Evolutionary conservation across 2,797 vertebrate genomes (phyloP), one percentile per base, ranked within the genome.

Genomic region (Notolabrus celidotus): DNA sequence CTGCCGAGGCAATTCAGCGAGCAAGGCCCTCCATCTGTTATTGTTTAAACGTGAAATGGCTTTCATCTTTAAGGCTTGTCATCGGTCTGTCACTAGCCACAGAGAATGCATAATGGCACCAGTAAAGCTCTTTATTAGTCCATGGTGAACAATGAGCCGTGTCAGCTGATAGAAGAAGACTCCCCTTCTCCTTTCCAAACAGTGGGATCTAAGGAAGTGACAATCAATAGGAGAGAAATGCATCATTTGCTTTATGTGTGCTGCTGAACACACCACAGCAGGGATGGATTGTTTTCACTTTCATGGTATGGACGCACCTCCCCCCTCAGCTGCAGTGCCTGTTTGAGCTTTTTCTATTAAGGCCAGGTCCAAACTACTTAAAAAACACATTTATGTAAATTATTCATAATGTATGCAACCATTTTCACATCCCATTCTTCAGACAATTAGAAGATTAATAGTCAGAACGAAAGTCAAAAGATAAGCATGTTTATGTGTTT

Each of bases 161-260:
- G 92, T 92, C 95, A 93, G 81, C 93, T 93, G 88, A 94, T 86
- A 79, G 88, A 92, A 90, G 92, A 89, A 75, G 76, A 77, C 83
- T 80, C 66, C 56, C 71, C 82, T 83, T 80, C 83, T 92, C 88
- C 90, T 91, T 88, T 82, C 89, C 36, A 84, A 88, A 90, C 76
- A 91, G 86, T 91, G 85, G 92, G 93, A 85, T 70, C 85, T 85
- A 90, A 89, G 65, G 61, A 89, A 86, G 92, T 94, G 91, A 94
- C 88, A 94, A 95, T 96, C 93, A 95, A 94, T 95, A 93, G 72
- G 63, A 89, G 94, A 93, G 73, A 64, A 89, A 94, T 81, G 93
- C 92, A 92, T 95, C 93, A 96, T 96, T 96, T 95, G 90, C 77
- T 95, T 96, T 94, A 95, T 94, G 85, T 90, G 65, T 71, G 58